Evolutionary conservation across 1,140 invertebrate species (phyloP), one percentile per base, ranked within the genome.

Genomic region (Nomia melanderi): DNA sequence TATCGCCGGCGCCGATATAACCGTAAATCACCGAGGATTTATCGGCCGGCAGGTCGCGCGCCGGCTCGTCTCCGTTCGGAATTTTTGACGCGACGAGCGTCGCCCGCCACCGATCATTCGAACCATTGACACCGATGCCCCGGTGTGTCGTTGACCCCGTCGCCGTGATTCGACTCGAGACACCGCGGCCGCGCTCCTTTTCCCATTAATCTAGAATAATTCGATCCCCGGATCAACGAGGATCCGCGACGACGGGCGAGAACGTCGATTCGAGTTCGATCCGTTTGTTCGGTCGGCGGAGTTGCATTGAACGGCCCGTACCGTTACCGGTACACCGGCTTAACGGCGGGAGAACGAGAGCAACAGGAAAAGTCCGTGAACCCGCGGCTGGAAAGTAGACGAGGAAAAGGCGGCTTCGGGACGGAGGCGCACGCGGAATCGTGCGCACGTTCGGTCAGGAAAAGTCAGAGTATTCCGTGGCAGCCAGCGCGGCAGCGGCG

Each of bases 21-120:
- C 50, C 54, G 54, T 76, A 76, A 76, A 76, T 76, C 73, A 76
- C 65, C 23, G 14, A 8, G 29, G 73, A 67, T 69, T 76, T 76
- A 76, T 76, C 64, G 64, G 25, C 6, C 23, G 65, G 1, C 29
- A n/a, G 39, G 33, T 17, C 20, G 20, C 12, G 41, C 11, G 47
- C n/a, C 6, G 53, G 1, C 20, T 20, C 36, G 72, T 67, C 64
- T 44, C 17, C 27, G 64, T 76, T 59, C 39, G 73, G 59, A 60
- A 76, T 76, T 76, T 76, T 76, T 69, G 73, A 76, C 73, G 73
- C 64, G 73, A 57, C 73, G 29, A 17, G 41, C 41, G 41, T 17
- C 41, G 14, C 73, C 14, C 33, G 65, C 59, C 73, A 69, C 64
- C 73, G 47, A 64, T 57, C 76, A 64, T 78, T 78, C 36, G 76